These are phyloP conservation scores for Malacoraja senta DNA, from an alignment of 2,797 vertebrate species.

Conservation along the genomic window DNA sequence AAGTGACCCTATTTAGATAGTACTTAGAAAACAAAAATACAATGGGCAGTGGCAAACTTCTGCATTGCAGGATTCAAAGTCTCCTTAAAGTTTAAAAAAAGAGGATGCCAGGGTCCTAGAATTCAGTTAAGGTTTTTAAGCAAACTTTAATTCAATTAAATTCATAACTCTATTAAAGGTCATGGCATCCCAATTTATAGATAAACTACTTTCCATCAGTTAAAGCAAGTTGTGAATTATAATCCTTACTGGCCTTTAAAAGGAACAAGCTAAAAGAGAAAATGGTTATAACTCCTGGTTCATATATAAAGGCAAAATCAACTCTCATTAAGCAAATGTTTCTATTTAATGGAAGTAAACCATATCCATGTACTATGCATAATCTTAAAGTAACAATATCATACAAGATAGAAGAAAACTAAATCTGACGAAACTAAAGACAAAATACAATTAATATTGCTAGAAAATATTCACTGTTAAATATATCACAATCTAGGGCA, in stretches of 20 bases:
- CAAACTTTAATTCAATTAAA: background rate
- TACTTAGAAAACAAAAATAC: background rate
- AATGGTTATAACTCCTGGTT: background rate
- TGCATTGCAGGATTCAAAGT: too few species aligned
- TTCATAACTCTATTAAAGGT: background rate
- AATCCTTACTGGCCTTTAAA: background rate
- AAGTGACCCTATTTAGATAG: background rate
- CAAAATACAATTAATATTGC: background rate
- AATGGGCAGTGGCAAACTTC: background rate
- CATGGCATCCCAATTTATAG: background rate
- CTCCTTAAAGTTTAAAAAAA: background rate
- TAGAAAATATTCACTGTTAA: background rate
- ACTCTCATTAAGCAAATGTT: background rate
- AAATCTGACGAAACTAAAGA: background rate
- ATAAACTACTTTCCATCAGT: background rate
- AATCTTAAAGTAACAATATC: conserved; percentile 1
- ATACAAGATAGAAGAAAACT: background rate
- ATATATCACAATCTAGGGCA: background rate
- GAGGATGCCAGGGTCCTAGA: background rate
- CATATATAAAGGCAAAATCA: background rate
- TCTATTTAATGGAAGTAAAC: background rate
- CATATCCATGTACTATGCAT: background rate
- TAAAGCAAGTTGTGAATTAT: background rate
- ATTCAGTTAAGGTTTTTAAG: background rate
- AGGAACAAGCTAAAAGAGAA: background rate